Percentiles rank a stretch among this genome's conserved stretches.
These are phyloP conservation scores for Vespertilio murinus DNA, from an alignment of 2,797 vertebrate genomes.

Conservation along the genomic window DNA sequence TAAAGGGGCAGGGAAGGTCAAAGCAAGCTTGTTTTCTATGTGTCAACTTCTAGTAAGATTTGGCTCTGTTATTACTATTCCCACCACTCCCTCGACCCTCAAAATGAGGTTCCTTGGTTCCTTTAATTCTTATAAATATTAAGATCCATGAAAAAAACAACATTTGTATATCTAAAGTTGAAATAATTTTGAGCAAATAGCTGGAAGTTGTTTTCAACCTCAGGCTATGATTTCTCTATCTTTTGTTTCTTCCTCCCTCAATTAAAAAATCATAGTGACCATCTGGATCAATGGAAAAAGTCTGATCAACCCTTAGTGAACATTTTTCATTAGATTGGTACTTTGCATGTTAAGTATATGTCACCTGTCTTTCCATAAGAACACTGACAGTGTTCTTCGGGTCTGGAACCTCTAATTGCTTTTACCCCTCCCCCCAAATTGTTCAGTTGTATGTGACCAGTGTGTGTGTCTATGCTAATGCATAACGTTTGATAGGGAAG, in stretches of 20 bases:
- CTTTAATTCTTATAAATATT: not conserved
- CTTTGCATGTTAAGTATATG: not conserved
- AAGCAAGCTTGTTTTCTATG: not conserved
- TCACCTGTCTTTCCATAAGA: not conserved
- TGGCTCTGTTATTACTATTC: not conserved
- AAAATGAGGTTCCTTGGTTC: not conserved
- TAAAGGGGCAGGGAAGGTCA: not conserved
- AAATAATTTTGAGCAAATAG: not conserved
- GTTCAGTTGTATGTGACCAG: not conserved
- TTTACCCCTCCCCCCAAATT: rapidly evolving
- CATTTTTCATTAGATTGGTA: not conserved
- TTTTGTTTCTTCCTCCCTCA: not conserved
- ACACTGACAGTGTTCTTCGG: not conserved
- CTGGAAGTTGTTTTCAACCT: not conserved
- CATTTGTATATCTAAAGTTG: not conserved
- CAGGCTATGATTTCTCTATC: not conserved
- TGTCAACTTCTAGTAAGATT: not conserved
- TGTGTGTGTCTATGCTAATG: not conserved
- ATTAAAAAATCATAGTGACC: not conserved
- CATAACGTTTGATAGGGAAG: not conserved
- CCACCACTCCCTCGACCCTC: not conserved
- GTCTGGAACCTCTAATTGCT: not conserved
- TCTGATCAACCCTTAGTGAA: not conserved
- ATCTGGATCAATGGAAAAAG: not conserved
- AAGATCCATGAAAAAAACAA: not conserved